Evolutionary conservation across 2,888 invertebrate genomes (phyloP), one percentile per base, ranked within the genome.

Genomic region (Sturmia bella): DNA sequence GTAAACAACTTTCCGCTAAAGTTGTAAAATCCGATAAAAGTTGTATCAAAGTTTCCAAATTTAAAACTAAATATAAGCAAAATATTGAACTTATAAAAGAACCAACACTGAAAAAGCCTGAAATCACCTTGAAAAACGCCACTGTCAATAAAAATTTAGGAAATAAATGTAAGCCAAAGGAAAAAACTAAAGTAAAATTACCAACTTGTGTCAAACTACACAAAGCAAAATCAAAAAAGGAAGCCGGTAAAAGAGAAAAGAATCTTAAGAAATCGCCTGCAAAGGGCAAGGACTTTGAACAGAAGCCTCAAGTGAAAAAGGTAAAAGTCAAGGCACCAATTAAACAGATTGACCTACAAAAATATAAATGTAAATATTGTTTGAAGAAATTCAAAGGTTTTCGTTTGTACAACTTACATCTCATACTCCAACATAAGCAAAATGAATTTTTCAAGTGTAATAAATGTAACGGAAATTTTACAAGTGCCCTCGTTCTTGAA

Each of bases 291-390:
- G 50, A 32, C 5, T 3, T 1, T 11, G 43, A 68, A 15, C 11
- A 24, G 5, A 76, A 70, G 21, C 15, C 59, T 43, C 54, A 72
- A 17, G 6, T 64, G 24, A 74, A 70, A 68, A 83, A 72, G 41
- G 74, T 84, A 12, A 84, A 84, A 66, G 70, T 82, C 13, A 85
- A 84, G 57, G 52, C 82, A 17, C 57, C 76, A 4, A 64, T 85
- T n/a, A 59, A 70, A 39, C 80, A 84, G 41, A 82, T 85, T 37
- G 77, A 83, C 7, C 43, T 84, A 45, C 85, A 83, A 57, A 83
- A 74, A 52, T 85, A 83, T 59, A 73, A 72, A 19, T 85, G 85
- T 39, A 84, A 72, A 27, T 79, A 81, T 32, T 85, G 85, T 32
- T 27, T 39, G 24, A 43, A 76, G 54, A 68, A 52, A 43, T 70